Base-by-base conservation (phyloP, 1,140 invertebrate genomes). In the Drosophila guanche region DNA sequence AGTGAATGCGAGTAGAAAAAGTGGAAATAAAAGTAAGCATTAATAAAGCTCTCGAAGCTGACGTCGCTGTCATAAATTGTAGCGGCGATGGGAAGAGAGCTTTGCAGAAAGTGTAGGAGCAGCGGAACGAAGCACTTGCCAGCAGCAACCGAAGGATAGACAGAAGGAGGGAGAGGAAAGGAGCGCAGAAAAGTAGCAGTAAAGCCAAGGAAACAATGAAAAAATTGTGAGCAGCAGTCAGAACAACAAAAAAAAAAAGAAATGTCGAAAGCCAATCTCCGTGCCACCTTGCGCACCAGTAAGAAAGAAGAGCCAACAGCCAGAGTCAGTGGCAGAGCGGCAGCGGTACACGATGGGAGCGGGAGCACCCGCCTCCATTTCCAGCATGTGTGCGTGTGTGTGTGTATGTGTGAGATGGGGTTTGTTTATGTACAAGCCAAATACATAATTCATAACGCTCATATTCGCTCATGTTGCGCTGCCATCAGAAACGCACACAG, bases 381-480 rank as follows among this genome's bases (percentile, higher is more conserved):
- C n/a, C 14, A 27, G 41, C 29, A 33, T 33, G 33, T 54, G 45
- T 25, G 33, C 14, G 33, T 29, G 27, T 47, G 42, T 67, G 22
- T 45, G 47, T 55, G 42, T 50, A 42, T 52, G 53, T 59, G 54
- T 68, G 70, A 50, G 48, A 61, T 51, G 67, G 73, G 62, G 76
- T 72, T 71, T 86, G 72, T 85, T 88, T 88, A 83, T 89, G 68
- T 85, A 89, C 77, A 55, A 58, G 37, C 50, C 68, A 67, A 75
- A 79, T 90, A 90, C 86, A 90, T 90, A 90, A 90, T 90, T 90
- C 86, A 90, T 90, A 90, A 90, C 76, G 72, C 81, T 90, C 81
- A 90, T 90, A 90, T 86, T 90, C 78, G 76, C 75, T 73, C 83
- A 86, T 81, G 79, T 83, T 79, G 76, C 80, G 16, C 16, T 20